phyloP scores from a whole-genome alignment of 2,888 invertebrate genomes.

The Nomada ferruginata region DNA sequence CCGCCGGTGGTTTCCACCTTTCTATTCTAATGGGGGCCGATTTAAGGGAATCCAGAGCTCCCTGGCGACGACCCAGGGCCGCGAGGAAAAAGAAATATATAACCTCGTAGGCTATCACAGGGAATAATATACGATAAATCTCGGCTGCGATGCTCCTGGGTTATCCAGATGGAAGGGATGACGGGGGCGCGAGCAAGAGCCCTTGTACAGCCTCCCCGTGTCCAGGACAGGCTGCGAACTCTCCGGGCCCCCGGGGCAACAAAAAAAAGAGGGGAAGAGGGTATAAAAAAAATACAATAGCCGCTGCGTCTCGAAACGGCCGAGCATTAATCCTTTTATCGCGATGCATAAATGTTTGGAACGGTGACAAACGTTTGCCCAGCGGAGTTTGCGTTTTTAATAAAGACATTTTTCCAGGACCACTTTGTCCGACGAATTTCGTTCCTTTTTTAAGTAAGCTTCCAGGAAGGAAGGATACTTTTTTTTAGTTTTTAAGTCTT shows the following conservation, averaged over 20 bases:
- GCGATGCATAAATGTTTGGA: constrained; percentile 31
- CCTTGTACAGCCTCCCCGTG: constrained; percentile 4
- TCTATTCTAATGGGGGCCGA: constrained; percentile 20
- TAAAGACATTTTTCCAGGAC: constrained; percentile 11
- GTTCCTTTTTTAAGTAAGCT: neutral
- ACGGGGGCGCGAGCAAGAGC: constrained; percentile 3
- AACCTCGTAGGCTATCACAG: constrained; percentile 30
- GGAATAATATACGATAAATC: constrained; percentile 55
- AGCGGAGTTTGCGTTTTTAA: constrained; percentile 24
- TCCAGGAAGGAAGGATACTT: neutral
- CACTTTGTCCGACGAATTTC: neutral
- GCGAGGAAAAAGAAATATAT: constrained; percentile 24
- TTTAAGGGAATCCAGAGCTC: constrained; percentile 36
- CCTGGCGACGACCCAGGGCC: constrained; percentile 18
- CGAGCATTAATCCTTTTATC: constrained; percentile 43
- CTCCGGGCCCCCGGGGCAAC: neutral
- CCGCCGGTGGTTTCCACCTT: neutral
- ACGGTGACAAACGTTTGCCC: constrained; percentile 30
- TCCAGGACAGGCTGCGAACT: neutral
- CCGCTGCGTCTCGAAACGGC: constrained; percentile 21
- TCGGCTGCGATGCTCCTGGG: constrained; percentile 18
- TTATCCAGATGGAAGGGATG: constrained; percentile 1
- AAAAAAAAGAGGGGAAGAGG: neutral
- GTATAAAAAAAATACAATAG: neutral
- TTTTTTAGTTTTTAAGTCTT: neutral